Evolutionary conservation across 2,113 vertebrate species (phyloP), one percentile per base, ranked within the genome.

Genomic region (Neotoma lepida): DNA sequence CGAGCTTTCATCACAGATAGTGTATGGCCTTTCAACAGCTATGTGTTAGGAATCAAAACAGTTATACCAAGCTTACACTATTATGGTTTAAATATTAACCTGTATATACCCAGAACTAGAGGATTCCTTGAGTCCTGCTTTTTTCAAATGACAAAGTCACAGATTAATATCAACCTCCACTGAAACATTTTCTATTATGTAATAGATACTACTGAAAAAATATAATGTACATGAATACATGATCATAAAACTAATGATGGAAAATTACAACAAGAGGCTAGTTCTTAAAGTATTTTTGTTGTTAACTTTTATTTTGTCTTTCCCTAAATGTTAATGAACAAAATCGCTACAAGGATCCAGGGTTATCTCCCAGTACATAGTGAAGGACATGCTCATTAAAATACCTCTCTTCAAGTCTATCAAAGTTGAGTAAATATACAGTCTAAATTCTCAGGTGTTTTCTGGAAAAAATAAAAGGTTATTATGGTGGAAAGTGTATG

Each of bases 361-460:
- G n/a, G 56, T 54, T 88, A 88, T 71, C 39, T 82, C n/a, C 86
- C 73, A 92, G 14, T 39, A 41, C n/a, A 61, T 14, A 17, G 35
- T 89, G 74, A 96, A 97, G 78, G 89, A 41, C 63, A 87, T 74
- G 61, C 95, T 97, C 81, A 94, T 94, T 94, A 96, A 9, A 44
- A 2, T 51, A 63, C 28, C 15, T 96, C 58, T 61, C 39, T 89
- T 91, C 22, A 41, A 84, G 24, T 44, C 82, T 28, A 70, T 84
- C 68, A 77, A 68, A 90, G 18, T 41, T 74, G 28, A 93, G 30
- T 39, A 70, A 71, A 15, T 49, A 56, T 41, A 39, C 77, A 78
- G 24, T 70, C 44, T 88, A 82, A 12, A 28, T 39, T 90, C 15
- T 89, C 74, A 39, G 26, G 77, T 80, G 12, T 63, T 71, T 56